A percentile compares a stretch with the other conserved stretches of the same genome.
phyloP scores from a whole-genome alignment of 2,113 vertebrate species.

The Micronycteris hirsuta region DNA sequence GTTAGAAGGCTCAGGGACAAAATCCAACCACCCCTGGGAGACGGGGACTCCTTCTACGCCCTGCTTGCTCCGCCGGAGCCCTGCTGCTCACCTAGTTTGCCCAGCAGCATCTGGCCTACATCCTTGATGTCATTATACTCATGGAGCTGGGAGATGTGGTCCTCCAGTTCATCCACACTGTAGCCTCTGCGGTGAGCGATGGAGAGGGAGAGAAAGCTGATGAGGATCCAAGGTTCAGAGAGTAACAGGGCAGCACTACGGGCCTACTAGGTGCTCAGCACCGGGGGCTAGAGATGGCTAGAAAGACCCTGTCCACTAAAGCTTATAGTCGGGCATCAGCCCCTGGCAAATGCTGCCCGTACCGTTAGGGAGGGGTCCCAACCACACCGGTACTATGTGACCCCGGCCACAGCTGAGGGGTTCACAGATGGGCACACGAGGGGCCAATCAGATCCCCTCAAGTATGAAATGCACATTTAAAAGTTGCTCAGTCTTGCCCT shows the following conservation, averaged over 20 bases:
- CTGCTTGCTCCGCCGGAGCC: background rate
- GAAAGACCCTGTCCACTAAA: background rate
- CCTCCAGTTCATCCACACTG: conserved; percentile 87
- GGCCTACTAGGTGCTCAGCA: background rate
- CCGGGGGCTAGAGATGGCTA: background rate
- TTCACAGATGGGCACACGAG: background rate
- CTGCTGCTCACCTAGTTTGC: conserved; percentile 88
- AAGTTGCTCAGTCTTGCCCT: background rate
- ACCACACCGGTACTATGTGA: background rate
- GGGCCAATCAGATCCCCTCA: background rate
- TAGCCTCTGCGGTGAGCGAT: conserved; percentile 84
- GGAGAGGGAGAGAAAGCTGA: background rate
- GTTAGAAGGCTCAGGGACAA: background rate
- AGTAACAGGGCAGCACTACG: background rate
- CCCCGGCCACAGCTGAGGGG: background rate
- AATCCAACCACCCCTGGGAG: background rate
- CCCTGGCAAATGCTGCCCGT: background rate
- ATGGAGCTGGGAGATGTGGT: conserved; percentile 91
- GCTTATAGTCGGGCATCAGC: background rate
- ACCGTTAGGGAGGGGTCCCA: background rate
- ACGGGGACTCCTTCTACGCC: fast-evolving
- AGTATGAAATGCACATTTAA: background rate
- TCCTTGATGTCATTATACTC: conserved; percentile 98
- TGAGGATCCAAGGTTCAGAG: background rate
- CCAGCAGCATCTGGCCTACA: conserved; percentile 91